Evolutionary conservation across 2,888 invertebrate species (phyloP).

Genomic region (Crocallis elinguaria): DNA sequence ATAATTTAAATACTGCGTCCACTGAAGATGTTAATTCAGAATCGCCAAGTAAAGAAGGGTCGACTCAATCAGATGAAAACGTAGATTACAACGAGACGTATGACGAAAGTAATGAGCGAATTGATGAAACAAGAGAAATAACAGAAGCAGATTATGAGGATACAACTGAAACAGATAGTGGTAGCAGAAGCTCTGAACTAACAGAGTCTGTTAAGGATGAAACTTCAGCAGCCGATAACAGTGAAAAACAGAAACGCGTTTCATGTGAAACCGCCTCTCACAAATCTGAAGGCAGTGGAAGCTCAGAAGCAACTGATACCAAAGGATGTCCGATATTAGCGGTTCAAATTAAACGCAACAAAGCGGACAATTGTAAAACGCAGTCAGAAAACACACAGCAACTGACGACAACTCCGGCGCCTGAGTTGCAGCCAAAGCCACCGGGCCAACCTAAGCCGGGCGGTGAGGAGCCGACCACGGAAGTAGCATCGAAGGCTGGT

Average conservation of each 20-base stretch:
- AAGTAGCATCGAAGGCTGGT: constrained; percentile 34
- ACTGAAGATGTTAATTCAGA: constrained; percentile 1
- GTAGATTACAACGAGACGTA: neutral
- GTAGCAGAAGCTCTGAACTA: neutral
- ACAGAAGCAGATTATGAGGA: neutral
- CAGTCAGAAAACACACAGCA: neutral
- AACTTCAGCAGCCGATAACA: neutral
- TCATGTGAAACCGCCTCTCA: too few species aligned
- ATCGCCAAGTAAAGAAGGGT: neutral
- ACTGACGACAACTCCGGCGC: neutral
- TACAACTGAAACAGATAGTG: neutral
- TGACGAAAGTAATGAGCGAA: neutral
- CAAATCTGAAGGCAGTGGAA: too few species aligned
- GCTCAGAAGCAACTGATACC: neutral
- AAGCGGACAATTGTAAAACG: neutral
- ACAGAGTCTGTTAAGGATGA: neutral
- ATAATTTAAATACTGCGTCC: neutral
- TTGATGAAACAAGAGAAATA: neutral
- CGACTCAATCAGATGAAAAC: neutral
- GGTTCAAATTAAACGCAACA: too few species aligned
- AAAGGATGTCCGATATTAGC: neutral
- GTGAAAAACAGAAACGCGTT: too few species aligned
- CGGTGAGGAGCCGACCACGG: constrained; percentile 10
- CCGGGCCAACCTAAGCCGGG: constrained; percentile 32
- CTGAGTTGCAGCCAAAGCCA: constrained; percentile 28